Percentiles rank a stretch among this genome's conserved stretches.
These are phyloP conservation scores for Echeneis naucrates DNA, from an alignment of 2,797 vertebrate genomes.

Conservation along the genomic window DNA sequence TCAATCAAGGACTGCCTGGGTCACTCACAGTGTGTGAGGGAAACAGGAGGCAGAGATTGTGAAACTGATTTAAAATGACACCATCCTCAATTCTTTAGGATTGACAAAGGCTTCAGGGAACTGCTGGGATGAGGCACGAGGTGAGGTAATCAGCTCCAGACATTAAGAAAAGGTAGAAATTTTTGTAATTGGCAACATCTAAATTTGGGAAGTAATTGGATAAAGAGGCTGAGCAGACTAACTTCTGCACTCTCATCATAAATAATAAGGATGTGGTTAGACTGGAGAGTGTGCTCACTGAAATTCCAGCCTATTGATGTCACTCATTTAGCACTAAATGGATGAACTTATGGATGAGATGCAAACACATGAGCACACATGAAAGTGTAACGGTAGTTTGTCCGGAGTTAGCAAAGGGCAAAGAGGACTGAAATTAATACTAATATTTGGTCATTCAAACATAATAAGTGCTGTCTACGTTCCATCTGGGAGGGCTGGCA, in stretches of 20 bases:
- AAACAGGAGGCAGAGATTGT: not conserved
- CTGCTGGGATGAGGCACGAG: not conserved
- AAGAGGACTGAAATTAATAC: constrained; percentile 37
- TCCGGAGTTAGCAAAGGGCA: constrained; percentile 32
- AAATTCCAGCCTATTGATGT: constrained; percentile 73
- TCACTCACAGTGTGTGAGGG: not conserved
- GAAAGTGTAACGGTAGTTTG: constrained; percentile 24
- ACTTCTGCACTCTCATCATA: constrained; percentile 64
- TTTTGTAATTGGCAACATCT: not conserved
- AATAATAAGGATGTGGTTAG: constrained; percentile 76
- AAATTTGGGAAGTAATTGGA: constrained; percentile 34
- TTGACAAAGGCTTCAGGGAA: not conserved
- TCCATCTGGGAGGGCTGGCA: constrained; percentile 44
- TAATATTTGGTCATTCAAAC: constrained; percentile 52
- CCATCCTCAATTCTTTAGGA: not conserved
- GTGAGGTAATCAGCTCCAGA: not conserved
- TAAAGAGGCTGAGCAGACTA: constrained; percentile 38
- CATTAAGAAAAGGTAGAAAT: not conserved
- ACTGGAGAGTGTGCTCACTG: constrained; percentile 50
- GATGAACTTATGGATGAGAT: constrained; percentile 34
- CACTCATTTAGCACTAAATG: constrained; percentile 63
- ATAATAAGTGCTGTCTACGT: constrained; percentile 51
- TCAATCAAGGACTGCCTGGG: constrained; percentile 17
- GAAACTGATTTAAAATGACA: constrained; percentile 7
- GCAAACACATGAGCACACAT: constrained; percentile 12